Base-by-base conservation (phyloP, 2,113 vertebrate species). In the Ranitomeya variabilis region DNA sequence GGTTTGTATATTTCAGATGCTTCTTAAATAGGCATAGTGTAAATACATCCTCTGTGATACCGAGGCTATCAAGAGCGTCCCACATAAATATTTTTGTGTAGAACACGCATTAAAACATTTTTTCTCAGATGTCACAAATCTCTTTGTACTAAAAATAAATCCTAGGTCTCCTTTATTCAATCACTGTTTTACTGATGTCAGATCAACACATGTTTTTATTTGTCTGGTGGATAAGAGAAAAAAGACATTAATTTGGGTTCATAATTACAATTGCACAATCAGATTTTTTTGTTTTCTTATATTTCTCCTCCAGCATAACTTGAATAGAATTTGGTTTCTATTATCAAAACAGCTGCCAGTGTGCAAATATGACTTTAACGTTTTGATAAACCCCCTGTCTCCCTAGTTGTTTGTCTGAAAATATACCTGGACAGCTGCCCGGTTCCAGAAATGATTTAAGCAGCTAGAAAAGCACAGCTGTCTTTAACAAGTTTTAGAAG, bases 401-500 rank as follows among this genome's bases (percentile, higher is more conserved):
- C 87, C 71, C 80, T 52, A 15, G 23, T 78, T 89, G 80, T 89
- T 90, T 94, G 93, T 94, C 94, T 94, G 93, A 94, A 94, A 95
- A 95, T 94, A 93, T 91, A 94, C 94, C 94, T 94, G 94, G 94
- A 95, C 85, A 90, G 87, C 91, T 93, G 94, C 94, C 94, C 93
- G 89, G 94, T 94, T 94, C 37, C 91, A 93, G 92, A 93, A 94
- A 92, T 92, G 91, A 93, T 93, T 94, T 93, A 93, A 93, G 92
- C 94, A 94, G 94, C 94, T 92, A 94, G 94, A 92, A 94, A 94
- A 94, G 92, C 92, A 94, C 94, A 96, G 95, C 95, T 96, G 95
- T 93, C 94, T 92, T 92, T 93, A 95, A 93, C 93, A 93, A 92
- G 37, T 92, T 92, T 94, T 93, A 91, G 90, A 93, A 95, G 94